Evolutionary conservation across 1,140 invertebrate species (phyloP).

Genomic region (Hypothenemus hampei): DNA sequence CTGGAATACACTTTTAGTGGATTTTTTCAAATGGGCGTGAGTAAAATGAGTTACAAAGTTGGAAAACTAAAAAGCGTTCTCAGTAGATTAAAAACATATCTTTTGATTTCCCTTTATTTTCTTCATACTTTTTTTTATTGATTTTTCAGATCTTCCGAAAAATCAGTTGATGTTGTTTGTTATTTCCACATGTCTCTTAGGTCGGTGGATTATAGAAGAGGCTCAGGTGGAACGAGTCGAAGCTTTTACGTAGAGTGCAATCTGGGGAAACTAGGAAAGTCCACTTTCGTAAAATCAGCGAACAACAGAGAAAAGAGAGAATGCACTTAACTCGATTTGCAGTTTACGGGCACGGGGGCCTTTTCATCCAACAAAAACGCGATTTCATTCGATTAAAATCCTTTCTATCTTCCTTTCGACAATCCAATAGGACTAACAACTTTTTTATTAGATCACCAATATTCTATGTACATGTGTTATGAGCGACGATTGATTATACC

Average conservation of each 20-base stretch:
- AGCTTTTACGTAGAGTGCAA: slow-evolving; percentile 31
- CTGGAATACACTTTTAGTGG: too few species aligned
- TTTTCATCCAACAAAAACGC: slow-evolving; percentile 8
- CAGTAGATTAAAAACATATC: too few species aligned
- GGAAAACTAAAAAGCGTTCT: too few species aligned
- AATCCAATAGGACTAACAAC: background rate
- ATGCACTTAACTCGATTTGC: slow-evolving; percentile 24
- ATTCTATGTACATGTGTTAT: background rate
- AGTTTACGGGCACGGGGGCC: background rate
- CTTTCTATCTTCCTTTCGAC: slow-evolving; percentile 4
- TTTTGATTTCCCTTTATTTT: too few species aligned
- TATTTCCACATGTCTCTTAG: too few species aligned
- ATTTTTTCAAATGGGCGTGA: too few species aligned
- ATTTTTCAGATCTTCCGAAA: too few species aligned
- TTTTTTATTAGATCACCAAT: slow-evolving; percentile 1
- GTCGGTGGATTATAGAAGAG: too few species aligned
- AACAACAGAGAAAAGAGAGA: too few species aligned
- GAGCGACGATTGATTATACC: background rate
- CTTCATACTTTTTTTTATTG: too few species aligned
- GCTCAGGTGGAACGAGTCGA: slow-evolving; percentile 21
- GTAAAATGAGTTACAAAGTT: too few species aligned
- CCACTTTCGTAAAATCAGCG: slow-evolving; percentile 31
- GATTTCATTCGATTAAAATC: slow-evolving; percentile 16
- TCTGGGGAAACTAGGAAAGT: slow-evolving; percentile 26
- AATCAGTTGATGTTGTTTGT: too few species aligned